Percentiles rank a stretch among this genome's conserved stretches.
phyloP scores from a whole-genome alignment of 2,113 vertebrate genomes.

The Dasyornis broadbenti region DNA sequence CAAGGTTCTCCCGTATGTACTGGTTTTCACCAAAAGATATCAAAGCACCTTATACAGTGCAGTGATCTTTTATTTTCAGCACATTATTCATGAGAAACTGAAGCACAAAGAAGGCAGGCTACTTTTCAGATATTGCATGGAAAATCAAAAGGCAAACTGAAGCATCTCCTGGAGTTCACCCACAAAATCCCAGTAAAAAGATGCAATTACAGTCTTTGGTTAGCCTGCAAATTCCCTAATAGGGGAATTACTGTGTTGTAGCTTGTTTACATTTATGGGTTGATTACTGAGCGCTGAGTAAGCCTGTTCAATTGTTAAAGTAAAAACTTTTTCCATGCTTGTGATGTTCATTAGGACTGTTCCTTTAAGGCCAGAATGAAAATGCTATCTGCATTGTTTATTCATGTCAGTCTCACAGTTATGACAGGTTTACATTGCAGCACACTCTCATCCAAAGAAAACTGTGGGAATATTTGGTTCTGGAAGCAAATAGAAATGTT shows the following conservation, averaged over 20 bases:
- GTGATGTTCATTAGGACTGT: neutral
- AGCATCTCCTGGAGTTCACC: neutral
- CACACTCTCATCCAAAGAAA: neutral
- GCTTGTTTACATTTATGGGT: neutral
- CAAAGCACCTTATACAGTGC: neutral
- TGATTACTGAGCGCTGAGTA: neutral
- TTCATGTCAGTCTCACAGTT: neutral
- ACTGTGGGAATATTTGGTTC: neutral
- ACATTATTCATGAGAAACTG: neutral
- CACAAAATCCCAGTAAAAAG: neutral
- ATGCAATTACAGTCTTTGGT: neutral
- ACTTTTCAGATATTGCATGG: neutral
- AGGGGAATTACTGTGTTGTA: neutral
- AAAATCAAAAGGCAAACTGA: neutral
- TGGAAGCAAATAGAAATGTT: neutral
- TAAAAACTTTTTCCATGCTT: neutral
- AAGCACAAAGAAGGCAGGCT: neutral
- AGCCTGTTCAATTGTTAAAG: neutral
- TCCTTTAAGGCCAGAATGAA: neutral
- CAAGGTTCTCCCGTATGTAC: neutral
- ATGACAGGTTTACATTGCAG: slow-evolving; percentile 11
- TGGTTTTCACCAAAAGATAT: neutral
- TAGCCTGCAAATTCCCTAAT: neutral
- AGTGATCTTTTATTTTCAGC: neutral
- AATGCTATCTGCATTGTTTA: slow-evolving; percentile 34